Evolutionary conservation across 2,113 vertebrate genomes (phyloP).

Genomic region (Hirundichthys speculiger): DNA sequence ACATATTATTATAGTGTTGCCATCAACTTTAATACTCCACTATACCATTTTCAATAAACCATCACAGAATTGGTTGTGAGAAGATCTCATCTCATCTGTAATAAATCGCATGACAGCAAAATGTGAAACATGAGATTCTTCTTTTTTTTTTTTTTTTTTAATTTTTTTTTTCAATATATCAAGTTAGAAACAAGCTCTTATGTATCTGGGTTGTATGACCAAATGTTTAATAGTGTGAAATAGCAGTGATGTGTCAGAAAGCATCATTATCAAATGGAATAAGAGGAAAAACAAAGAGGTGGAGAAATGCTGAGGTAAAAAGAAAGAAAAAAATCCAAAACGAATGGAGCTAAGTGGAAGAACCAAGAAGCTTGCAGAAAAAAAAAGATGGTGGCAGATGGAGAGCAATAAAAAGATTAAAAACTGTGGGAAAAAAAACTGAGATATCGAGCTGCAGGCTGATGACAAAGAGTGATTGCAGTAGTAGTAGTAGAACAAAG

Average conservation of each 20-base stretch:
- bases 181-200: constrained; percentile 21
- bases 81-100: neutral
- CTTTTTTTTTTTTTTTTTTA: constrained; percentile 33
- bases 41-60: constrained; percentile 4
- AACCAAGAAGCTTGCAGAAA: constrained; percentile 27
- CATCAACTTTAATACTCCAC: neutral
- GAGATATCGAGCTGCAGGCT: constrained; percentile 21
- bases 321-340: constrained; percentile 55
- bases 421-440: constrained; percentile 32
- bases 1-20: neutral
- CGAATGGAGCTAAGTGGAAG: constrained; percentile 29
- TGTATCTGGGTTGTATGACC: constrained; percentile 21
- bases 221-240: constrained; percentile 41
- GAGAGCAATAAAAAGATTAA: constrained; percentile 49
- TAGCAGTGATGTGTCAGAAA: constrained; percentile 24
- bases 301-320: constrained; percentile 21
- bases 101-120: constrained; percentile 21
- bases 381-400: constrained; percentile 37
- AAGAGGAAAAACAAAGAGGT: constrained; percentile 7
- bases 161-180: too few species aligned
- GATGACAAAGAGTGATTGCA: constrained; percentile 56
- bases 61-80: constrained; percentile 7
- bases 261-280: constrained; percentile 27
- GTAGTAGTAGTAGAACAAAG: constrained; percentile 42
- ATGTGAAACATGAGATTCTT: neutral